phyloP scores from a whole-genome alignment of 1,140 invertebrate species.

The Ceratosolen fusciceps region DNA sequence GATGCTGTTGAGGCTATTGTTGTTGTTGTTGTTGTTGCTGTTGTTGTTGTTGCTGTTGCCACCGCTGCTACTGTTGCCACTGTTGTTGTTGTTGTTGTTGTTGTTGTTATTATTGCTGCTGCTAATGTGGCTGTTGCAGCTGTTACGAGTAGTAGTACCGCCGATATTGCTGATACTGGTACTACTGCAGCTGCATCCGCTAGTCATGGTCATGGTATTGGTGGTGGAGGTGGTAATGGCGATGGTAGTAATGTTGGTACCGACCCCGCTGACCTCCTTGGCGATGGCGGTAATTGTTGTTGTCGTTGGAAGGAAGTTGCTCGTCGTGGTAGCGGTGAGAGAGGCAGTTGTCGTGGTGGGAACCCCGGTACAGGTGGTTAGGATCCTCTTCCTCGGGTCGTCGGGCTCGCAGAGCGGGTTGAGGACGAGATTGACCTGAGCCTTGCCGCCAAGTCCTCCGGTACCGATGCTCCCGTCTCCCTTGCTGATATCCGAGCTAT shows the following conservation, averaged over 20 bases:
- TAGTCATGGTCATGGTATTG: too few relatives aligned
- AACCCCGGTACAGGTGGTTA: too few relatives aligned
- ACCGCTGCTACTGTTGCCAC: too few relatives aligned
- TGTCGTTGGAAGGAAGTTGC: not conserved
- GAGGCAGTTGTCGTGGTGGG: not conserved
- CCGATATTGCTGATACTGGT: not conserved
- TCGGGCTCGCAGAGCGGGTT: slow-evolving; percentile 23
- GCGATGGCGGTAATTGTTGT: not conserved
- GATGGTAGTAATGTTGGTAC: not conserved
- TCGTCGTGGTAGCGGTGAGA: not conserved
- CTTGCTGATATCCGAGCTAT: slow-evolving; percentile 12
- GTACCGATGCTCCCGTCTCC: not conserved
- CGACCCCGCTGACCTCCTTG: too few relatives aligned
- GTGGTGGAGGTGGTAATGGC: not conserved
- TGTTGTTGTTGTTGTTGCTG: not conserved
- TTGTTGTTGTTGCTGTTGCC: not conserved
- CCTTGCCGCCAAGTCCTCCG: not conserved
- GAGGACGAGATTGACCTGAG: slow-evolving; percentile 26
- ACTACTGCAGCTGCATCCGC: not conserved
- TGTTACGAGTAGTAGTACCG: not conserved
- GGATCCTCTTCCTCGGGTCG: not conserved
- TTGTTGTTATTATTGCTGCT: not conserved
- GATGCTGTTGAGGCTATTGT: not conserved
- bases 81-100: not conserved
- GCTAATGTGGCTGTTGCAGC: not conserved